These are phyloP conservation scores for Beroe forskalii DNA, from an alignment of 37 sponge, comb jelly and placozoan species.

Conservation along the genomic window DNA sequence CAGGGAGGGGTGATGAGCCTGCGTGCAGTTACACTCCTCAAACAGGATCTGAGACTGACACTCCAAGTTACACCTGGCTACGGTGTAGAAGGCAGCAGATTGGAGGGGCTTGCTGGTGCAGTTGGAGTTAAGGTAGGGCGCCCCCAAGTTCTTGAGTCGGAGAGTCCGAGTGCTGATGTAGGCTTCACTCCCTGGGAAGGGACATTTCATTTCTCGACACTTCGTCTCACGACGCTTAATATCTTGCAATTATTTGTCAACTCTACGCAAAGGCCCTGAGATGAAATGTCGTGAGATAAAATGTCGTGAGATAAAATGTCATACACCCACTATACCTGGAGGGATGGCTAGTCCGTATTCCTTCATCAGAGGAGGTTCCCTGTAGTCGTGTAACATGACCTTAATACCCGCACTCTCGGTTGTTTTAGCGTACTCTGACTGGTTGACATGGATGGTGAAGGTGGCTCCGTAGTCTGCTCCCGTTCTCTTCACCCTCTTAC, in stretches of 20 bases:
- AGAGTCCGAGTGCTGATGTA: constrained; percentile 54
- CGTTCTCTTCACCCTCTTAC: constrained; percentile 16
- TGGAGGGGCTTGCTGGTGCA: background rate
- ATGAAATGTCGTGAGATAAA: no score
- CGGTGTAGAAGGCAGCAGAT: background rate
- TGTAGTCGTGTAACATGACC: constrained; percentile 21
- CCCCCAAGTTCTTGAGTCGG: background rate
- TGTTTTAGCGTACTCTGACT: constrained; percentile 26
- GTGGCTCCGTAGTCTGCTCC: constrained; percentile 14
- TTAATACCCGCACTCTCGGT: constrained; percentile 22
- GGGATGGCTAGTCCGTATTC: constrained; percentile 48
- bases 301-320: no score
- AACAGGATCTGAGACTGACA: constrained; percentile 21
- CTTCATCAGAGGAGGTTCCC: constrained; percentile 32
- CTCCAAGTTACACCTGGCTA: background rate
- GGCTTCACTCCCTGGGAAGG: constrained; percentile 37
- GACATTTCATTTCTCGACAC: no score
- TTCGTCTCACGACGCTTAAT: no score
- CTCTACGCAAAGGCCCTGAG: no score
- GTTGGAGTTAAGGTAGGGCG: constrained; percentile 3
- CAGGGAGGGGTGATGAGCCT: background rate
- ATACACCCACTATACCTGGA: no score
- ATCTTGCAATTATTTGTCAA: no score
- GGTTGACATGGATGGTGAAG: constrained; percentile 22
- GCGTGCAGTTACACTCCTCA: constrained; percentile 21